Percentiles rank a stretch among this genome's conserved stretches.
These are phyloP conservation scores for Columba janthina DNA, from an alignment of 2,113 vertebrate genomes.

Conservation along the genomic window DNA sequence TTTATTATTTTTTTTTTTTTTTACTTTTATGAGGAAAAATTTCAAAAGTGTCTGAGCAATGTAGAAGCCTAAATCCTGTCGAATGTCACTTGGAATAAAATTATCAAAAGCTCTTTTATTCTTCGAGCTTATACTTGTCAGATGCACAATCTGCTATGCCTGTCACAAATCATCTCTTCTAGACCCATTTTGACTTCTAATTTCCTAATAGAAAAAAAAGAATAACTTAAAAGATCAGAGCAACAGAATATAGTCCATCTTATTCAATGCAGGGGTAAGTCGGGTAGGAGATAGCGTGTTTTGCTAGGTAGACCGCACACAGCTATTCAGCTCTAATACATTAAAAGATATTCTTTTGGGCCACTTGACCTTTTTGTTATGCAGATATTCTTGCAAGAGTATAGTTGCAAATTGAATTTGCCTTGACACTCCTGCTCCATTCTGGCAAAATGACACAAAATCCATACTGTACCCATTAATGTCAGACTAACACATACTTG, in stretches of 20 bases:
- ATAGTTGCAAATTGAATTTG: constrained; percentile 57
- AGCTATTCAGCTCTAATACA: background rate
- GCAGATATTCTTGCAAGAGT: constrained; percentile 57
- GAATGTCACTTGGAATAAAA: constrained; percentile 58
- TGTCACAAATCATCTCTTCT: constrained; percentile 55
- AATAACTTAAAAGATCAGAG: constrained; percentile 6
- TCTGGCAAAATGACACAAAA: constrained; percentile 69
- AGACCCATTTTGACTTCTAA: constrained; percentile 52
- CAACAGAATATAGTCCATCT: background rate
- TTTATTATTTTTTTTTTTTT: background rate
- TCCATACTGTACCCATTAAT: constrained; percentile 61
- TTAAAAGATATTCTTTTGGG: constrained; percentile 36
- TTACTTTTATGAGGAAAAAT: constrained; percentile 39
- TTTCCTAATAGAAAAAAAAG: constrained; percentile 34
- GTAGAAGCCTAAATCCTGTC: constrained; percentile 20
- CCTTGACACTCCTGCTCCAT: constrained; percentile 54
- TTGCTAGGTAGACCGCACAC: background rate
- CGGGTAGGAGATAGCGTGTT: background rate
- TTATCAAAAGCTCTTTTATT: constrained; percentile 65
- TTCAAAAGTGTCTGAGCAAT: constrained; percentile 36
- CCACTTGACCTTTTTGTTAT: constrained; percentile 68
- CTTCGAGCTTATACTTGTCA: constrained; percentile 61
- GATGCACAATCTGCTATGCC: constrained; percentile 49
- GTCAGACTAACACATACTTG: constrained; percentile 65
- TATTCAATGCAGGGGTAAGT: background rate